Percentiles rank a stretch among this genome's conserved stretches.
phyloP scores from a whole-genome alignment of 2,888 invertebrate genomes.

The Ornithoptera alexandrae region DNA sequence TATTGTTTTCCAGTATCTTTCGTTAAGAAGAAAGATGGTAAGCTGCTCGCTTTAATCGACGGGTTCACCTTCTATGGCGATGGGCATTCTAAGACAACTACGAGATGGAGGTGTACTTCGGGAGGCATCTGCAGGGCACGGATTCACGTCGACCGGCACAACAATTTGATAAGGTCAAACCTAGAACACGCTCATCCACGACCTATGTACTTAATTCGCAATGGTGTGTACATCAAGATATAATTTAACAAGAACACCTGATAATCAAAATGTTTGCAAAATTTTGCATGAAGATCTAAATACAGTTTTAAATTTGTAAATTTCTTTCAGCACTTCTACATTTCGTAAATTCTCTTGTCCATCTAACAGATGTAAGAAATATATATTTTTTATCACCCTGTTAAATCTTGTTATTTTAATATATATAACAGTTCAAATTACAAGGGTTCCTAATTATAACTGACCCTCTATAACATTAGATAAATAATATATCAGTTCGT shows the following conservation, averaged over 20 bases:
- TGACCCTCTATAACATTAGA: too few species aligned
- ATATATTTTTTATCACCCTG: too few species aligned
- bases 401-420: too few species aligned
- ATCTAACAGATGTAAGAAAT: too few species aligned
- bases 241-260: background rate
- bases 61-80: constrained; percentile 37
- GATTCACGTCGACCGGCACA: constrained; percentile 39
- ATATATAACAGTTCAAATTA: too few species aligned
- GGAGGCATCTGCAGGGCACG: constrained; percentile 57
- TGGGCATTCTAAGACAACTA: constrained; percentile 12
- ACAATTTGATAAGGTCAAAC: constrained; percentile 20
- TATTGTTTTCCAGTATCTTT: constrained; percentile 12
- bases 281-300: too few species aligned
- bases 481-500: too few species aligned
- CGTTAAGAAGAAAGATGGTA: constrained; percentile 37
- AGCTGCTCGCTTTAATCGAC: constrained; percentile 36
- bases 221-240: constrained; percentile 33
- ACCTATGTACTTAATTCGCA: constrained; percentile 28
- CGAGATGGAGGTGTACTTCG: constrained; percentile 38
- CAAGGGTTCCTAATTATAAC: too few species aligned
- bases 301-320: too few species aligned
- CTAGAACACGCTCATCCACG: constrained; percentile 30
- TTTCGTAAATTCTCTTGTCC: too few species aligned
- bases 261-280: too few species aligned
- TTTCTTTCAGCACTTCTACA: too few species aligned